A percentile compares a stretch with the other conserved stretches of the same genome.
phyloP scores from a whole-genome alignment of 2,797 vertebrate species.

The Centropyge bicolor region DNA sequence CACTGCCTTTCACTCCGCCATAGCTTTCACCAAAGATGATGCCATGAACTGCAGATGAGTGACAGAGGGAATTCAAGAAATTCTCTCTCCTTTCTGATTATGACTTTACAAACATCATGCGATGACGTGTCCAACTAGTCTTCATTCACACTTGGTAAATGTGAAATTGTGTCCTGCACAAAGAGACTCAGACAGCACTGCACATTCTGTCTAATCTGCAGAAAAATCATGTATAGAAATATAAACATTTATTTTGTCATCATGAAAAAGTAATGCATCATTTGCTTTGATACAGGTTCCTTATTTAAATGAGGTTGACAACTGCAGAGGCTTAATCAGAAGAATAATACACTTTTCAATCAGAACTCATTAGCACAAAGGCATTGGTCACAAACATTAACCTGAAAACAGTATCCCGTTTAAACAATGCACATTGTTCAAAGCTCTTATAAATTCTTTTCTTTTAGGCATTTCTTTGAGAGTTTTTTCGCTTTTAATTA shows the following conservation, averaged over 20 bases:
- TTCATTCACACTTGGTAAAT: slow-evolving; percentile 34
- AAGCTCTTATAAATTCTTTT: not conserved
- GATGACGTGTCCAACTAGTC: slow-evolving; percentile 21
- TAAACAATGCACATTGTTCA: slow-evolving; percentile 6
- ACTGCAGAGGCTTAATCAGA: not conserved
- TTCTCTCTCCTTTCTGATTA: slow-evolving; percentile 34
- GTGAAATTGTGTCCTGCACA: slow-evolving; percentile 24
- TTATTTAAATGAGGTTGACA: not conserved
- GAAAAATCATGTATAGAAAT: not conserved
- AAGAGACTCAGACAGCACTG: slow-evolving; percentile 10
- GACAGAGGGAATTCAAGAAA: slow-evolving; percentile 29
- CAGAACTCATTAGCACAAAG: slow-evolving; percentile 7
- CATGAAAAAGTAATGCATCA: not conserved
- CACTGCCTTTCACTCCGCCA: slow-evolving; percentile 47
- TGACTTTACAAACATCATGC: slow-evolving; percentile 39
- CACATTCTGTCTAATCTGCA: slow-evolving; percentile 1
- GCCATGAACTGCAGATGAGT: slow-evolving; percentile 29
- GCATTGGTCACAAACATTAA: slow-evolving; percentile 7
- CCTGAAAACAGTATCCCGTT: not conserved
- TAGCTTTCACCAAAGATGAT: slow-evolving; percentile 35
- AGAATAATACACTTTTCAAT: slow-evolving; percentile 1
- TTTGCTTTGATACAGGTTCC: not conserved
- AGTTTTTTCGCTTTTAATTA: slow-evolving; percentile 10
- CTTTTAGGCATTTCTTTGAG: not conserved
- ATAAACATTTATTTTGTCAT: not conserved